Conservation (phyloP, 2,113 vertebrate species). For the Gasterosteus nipponicus region DNA sequence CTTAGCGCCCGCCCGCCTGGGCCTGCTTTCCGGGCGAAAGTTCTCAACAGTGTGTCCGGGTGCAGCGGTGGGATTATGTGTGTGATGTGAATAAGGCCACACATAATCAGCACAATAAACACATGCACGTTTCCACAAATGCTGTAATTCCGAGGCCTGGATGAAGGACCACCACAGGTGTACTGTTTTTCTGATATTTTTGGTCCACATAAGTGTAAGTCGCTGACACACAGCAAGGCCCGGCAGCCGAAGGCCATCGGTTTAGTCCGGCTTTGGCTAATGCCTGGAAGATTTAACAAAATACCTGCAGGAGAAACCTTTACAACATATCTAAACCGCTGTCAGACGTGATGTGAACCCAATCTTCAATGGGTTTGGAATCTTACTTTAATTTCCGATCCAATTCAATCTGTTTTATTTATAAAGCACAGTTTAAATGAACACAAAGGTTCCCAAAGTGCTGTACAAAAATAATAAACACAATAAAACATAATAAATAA, state of each 20-base stretch:
- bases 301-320: constrained; percentile 2
- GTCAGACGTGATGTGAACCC: constrained; percentile 1
- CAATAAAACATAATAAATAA: no score
- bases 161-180: constrained; percentile 43
- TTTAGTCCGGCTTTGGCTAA: constrained; percentile 33
- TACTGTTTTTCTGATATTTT: constrained; percentile 52
- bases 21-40: constrained; percentile 56
- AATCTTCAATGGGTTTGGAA: constrained; percentile 8
- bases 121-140: constrained; percentile 40
- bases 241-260: constrained; percentile 20
- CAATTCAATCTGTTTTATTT: no score
- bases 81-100: constrained; percentile 76
- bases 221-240: constrained; percentile 33
- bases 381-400: background rate
- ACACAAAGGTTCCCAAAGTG: no score
- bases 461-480: no score
- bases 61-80: constrained; percentile 42
- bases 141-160: constrained; percentile 30
- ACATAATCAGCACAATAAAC: constrained; percentile 55
- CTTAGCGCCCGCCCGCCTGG: constrained; percentile 64
- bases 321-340: background rate
- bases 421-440: no score
- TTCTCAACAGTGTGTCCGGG: constrained; percentile 75
- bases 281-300: constrained; percentile 16
- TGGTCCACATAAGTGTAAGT: constrained; percentile 18